Conservation (phyloP, 2,113 vertebrate genomes). For the Catharus bicknelli region DNA sequence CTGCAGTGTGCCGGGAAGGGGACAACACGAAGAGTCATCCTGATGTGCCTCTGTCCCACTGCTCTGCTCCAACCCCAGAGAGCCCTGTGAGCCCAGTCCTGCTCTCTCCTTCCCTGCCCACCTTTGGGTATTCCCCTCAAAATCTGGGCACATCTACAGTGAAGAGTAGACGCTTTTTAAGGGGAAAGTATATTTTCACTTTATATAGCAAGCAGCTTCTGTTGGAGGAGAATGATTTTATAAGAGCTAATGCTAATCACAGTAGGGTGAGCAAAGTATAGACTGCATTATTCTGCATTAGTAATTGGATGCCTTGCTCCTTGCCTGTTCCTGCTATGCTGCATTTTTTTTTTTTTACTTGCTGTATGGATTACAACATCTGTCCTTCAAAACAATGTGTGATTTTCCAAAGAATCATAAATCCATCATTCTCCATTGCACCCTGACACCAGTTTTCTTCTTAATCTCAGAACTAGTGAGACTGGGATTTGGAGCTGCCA, state of each 20-base stretch:
- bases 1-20: neutral
- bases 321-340: neutral
- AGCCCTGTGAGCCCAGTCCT: accelerated
- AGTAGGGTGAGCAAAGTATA: neutral
- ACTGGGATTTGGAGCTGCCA: neutral
- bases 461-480: neutral
- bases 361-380: neutral
- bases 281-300: constrained; percentile 11
- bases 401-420: neutral
- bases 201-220: neutral
- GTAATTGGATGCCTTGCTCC: neutral
- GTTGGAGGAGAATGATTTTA: neutral
- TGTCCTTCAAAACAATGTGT: neutral
- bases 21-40: neutral
- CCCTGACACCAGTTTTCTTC: neutral
- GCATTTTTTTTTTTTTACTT: neutral
- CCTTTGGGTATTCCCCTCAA: neutral
- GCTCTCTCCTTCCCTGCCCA: neutral
- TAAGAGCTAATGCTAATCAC: neutral
- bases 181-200: neutral
- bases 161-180: neutral
- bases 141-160: neutral
- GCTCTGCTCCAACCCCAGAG: accelerated
- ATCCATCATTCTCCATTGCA: neutral
- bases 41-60: neutral